Percentiles rank a stretch among this genome's conserved stretches.
phyloP scores from a whole-genome alignment of 2,797 vertebrate genomes.

The Smutsia gigantea region DNA sequence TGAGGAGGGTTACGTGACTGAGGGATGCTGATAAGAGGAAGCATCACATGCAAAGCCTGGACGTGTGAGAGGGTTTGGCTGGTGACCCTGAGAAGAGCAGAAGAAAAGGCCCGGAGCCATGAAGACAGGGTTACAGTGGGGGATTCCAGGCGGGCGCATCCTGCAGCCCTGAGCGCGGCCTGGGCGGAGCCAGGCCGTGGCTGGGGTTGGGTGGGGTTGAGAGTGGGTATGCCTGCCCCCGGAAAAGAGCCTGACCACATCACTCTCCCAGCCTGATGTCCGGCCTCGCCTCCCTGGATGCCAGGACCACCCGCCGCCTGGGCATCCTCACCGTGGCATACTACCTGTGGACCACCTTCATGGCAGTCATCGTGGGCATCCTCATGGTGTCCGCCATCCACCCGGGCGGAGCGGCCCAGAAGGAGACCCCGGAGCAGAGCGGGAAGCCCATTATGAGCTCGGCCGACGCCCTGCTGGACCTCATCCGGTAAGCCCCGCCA shows the following conservation, averaged over 20 bases:
- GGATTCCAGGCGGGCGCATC: rapidly evolving
- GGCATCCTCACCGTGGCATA: conserved; percentile 97
- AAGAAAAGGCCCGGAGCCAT: not conserved
- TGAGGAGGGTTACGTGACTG: not conserved
- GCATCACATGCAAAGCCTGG: not conserved
- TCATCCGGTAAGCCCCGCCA: conserved; percentile 91
- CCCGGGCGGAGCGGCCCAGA: conserved; percentile 95
- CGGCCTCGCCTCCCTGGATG: conserved; percentile 95
- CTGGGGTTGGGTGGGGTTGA: no score
- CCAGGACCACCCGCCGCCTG: conserved; percentile 96
- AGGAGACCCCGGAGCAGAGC: conserved; percentile 93
- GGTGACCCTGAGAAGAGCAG: not conserved
- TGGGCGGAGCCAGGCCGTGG: not conserved
- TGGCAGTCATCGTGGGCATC: conserved; percentile 96
- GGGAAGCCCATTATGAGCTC: conserved; percentile 96
- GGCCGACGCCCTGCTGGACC: conserved; percentile 95
- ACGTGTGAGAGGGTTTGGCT: not conserved
- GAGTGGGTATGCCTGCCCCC: not conserved
- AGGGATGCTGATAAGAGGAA: not conserved
- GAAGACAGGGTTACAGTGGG: no score
- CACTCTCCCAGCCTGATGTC: conserved; percentile 93
- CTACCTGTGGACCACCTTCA: conserved; percentile 98
- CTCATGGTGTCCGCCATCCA: conserved; percentile 97
- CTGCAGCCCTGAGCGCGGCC: not conserved
- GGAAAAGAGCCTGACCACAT: not conserved